phyloP scores from a whole-genome alignment of 1,140 invertebrate species.

The Psilanteris sp. region DNA sequence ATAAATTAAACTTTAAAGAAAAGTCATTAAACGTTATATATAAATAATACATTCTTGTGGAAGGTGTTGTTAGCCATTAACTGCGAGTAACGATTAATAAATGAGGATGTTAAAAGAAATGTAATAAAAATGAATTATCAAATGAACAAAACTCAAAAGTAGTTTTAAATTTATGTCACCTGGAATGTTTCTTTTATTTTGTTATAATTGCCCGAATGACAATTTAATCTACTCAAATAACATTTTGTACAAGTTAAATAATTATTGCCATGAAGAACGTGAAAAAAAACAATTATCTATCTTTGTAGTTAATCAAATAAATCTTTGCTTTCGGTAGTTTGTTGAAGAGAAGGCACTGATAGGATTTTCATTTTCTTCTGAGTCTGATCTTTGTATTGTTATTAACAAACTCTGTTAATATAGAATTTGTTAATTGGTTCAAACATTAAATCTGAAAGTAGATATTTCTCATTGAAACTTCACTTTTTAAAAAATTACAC shows the following conservation, averaged over 20 bases:
- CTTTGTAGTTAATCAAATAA: constrained; percentile 7
- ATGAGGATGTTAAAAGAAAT: not conserved
- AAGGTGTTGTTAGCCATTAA: constrained; percentile 4
- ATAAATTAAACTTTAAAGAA: not conserved
- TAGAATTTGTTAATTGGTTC: too few species aligned
- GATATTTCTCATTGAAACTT: too few species aligned
- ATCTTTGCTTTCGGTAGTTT: constrained; percentile 1
- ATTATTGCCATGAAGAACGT: not conserved
- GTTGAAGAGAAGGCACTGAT: not conserved
- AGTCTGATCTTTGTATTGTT: too few species aligned
- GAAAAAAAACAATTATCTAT: constrained; percentile 3
- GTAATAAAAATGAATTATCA: constrained; percentile 8
- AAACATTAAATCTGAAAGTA: too few species aligned
- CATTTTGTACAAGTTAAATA: constrained; percentile 3
- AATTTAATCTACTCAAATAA: not conserved
- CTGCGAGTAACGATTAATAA: constrained; percentile 1
- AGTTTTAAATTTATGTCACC: constrained; percentile 3
- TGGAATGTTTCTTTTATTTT: not conserved
- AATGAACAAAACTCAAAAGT: not conserved
- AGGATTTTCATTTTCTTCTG: too few species aligned
- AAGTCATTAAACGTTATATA: not conserved
- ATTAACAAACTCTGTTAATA: too few species aligned
- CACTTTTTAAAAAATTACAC: too few species aligned
- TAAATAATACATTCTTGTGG: constrained; percentile 8
- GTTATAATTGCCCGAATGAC: constrained; percentile 8